phyloP scores from a whole-genome alignment of 2,797 vertebrate genomes.

The Acanthurus tractus region DNA sequence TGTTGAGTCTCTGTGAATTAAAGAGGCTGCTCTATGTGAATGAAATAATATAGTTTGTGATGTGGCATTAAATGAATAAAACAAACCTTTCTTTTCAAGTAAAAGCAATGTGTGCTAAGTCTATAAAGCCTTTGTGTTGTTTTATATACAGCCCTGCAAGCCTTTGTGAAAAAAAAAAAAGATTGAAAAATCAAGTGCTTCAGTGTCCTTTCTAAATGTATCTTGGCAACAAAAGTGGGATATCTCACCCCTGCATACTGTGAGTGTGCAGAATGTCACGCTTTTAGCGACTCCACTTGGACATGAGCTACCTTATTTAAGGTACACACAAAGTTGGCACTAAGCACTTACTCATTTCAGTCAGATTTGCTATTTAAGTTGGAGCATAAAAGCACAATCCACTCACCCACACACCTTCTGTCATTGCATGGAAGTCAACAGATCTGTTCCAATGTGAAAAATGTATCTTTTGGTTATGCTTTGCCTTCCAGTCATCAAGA shows the following conservation, averaged over 20 bases:
- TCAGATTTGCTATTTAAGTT: conserved; percentile 64
- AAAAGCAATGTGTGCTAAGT: conserved; percentile 5
- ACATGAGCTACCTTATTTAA: conserved; percentile 21
- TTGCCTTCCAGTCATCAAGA: conserved; percentile 7
- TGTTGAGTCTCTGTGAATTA: too few relatives aligned
- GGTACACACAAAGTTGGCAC: conserved; percentile 36
- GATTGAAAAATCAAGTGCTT: conserved; percentile 18
- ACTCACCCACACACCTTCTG: conserved; percentile 75
- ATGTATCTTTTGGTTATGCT: conserved; percentile 21
- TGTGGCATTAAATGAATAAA: too few relatives aligned
- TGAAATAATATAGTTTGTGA: too few relatives aligned
- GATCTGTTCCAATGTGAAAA: conserved; percentile 44
- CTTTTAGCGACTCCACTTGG: conserved; percentile 1
- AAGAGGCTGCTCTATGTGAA: too few relatives aligned
- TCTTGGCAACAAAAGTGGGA: conserved; percentile 24
- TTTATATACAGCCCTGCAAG: conserved; percentile 6
- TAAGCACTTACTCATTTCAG: conserved; percentile 49
- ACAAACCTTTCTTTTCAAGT: conserved; percentile 17
- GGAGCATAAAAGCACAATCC: conserved; percentile 46
- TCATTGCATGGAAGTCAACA: conserved; percentile 35
- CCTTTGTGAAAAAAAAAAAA: conserved; percentile 9
- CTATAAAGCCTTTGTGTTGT: conserved; percentile 19
- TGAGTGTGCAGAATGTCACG: neutral
- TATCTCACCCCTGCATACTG: conserved; percentile 9
- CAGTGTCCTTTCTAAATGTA: conserved; percentile 13